Percentiles rank a stretch among this genome's conserved stretches.
Conservation (phyloP, 2,888 invertebrate genomes). For the Idaea aversata region DNA sequence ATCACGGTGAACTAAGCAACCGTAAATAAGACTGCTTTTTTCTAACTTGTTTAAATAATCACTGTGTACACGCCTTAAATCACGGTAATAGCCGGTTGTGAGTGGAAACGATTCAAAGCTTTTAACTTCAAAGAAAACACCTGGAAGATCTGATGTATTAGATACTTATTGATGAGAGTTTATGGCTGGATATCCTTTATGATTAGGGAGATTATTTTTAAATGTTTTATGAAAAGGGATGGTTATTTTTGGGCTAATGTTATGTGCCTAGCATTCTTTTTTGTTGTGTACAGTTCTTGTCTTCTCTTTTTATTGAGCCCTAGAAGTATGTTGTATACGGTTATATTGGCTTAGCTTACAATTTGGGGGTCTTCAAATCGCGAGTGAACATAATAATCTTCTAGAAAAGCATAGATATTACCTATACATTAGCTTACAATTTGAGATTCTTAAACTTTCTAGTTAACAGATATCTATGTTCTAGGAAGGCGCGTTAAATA, state of each 20-base stretch:
- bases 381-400: too few species aligned
- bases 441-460: too few species aligned
- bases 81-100: conserved; percentile 38
- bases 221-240: not conserved
- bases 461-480: too few species aligned
- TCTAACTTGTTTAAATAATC: conserved; percentile 50
- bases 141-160: conserved; percentile 8
- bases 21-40: conserved; percentile 32
- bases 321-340: too few species aligned
- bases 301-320: too few species aligned
- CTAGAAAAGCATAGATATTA: too few species aligned
- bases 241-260: not conserved
- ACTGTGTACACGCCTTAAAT: conserved; percentile 53
- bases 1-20: not conserved
- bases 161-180: not conserved
- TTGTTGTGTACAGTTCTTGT: too few species aligned
- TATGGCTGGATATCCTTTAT: not conserved
- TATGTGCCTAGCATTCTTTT: conserved; percentile 9
- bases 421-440: too few species aligned
- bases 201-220: conserved; percentile 3
- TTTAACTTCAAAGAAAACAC: conserved; percentile 15
- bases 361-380: too few species aligned
- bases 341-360: too few species aligned
- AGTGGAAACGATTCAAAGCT: conserved; percentile 30
- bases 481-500: too few species aligned